Evolutionary conservation across 2,113 vertebrate species (phyloP).

Genomic region (Notarius lentiginosus): DNA sequence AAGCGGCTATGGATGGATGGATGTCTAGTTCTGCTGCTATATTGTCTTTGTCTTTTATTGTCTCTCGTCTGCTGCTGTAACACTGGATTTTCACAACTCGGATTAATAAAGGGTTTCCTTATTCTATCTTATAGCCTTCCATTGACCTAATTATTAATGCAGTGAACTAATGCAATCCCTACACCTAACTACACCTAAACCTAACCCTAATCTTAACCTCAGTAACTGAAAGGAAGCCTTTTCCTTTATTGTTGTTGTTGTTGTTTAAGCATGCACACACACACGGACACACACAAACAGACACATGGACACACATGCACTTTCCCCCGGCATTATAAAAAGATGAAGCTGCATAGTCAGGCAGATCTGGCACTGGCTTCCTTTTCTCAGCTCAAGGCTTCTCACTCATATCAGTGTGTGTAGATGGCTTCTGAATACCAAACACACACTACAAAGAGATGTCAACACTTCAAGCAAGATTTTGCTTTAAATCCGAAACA

Average conservation of each 20-base stretch:
- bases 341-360: constrained; percentile 48
- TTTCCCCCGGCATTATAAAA: constrained; percentile 29
- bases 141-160: neutral
- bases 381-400: constrained; percentile 43
- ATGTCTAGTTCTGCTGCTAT: neutral
- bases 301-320: neutral
- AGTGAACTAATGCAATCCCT: neutral
- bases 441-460: constrained; percentile 56
- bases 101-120: neutral
- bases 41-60: neutral
- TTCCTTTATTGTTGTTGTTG: neutral
- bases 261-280: neutral
- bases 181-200: neutral
- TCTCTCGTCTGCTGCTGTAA: neutral
- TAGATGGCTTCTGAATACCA: constrained; percentile 56
- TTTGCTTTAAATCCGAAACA: constrained; percentile 53
- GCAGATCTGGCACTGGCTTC: constrained; percentile 46
- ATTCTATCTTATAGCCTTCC: neutral
- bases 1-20: too few species aligned
- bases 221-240: neutral
- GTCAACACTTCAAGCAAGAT: constrained; percentile 59
- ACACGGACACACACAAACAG: neutral
- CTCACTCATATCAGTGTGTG: constrained; percentile 44
- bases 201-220: neutral
- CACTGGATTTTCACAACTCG: neutral